These are phyloP conservation scores for Catharus fuscescens DNA, from an alignment of 2,113 vertebrate species.

Conservation along the genomic window DNA sequence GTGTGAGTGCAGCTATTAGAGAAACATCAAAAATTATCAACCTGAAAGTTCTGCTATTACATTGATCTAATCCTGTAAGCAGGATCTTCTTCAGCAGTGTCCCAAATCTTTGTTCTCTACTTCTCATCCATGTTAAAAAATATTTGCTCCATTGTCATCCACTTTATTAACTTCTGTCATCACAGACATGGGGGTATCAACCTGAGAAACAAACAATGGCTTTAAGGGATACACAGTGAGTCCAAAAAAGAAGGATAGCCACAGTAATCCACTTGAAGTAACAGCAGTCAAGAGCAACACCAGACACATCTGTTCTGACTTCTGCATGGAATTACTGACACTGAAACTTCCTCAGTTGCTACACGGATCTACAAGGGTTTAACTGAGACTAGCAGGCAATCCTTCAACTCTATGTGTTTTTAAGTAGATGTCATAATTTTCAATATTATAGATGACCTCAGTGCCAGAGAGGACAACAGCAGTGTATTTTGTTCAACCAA, in stretches of 20 bases:
- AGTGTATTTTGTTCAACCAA: background rate
- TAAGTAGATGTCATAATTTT: background rate
- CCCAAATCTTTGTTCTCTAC: background rate
- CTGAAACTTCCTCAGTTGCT: background rate
- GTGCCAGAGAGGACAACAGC: background rate
- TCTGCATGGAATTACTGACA: background rate
- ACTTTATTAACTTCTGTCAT: background rate
- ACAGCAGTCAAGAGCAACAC: background rate
- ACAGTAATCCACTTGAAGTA: background rate
- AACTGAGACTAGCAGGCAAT: background rate
- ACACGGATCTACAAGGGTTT: background rate
- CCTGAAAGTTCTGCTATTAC: background rate
- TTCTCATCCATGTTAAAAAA: background rate
- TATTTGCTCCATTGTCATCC: background rate
- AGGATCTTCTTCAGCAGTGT: background rate
- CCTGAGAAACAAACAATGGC: background rate
- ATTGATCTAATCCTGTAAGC: background rate
- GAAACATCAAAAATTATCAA: background rate
- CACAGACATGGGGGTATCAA: background rate
- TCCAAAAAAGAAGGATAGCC: background rate
- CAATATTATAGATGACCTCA: background rate
- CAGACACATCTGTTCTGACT: background rate
- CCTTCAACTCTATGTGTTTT: background rate
- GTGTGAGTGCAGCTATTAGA: background rate
- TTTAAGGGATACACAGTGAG: background rate